A percentile compares a stretch with the other conserved stretches of the same genome.
phyloP scores from a whole-genome alignment of 2,888 invertebrate genomes.

The Hyles lineata region DNA sequence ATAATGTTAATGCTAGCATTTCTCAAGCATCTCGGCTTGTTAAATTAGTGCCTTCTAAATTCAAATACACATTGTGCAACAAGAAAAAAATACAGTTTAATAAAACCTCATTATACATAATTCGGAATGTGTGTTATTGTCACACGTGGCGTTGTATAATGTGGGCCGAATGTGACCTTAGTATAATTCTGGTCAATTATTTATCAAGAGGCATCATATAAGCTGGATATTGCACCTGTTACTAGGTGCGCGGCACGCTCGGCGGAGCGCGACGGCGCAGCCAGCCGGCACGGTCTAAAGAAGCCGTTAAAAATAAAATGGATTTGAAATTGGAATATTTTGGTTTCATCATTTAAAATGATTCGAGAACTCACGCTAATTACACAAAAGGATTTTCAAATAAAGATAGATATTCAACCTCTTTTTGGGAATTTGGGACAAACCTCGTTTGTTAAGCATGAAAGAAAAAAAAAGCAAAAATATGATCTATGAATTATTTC shows the following conservation, averaged over 20 bases:
- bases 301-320: constrained; percentile 51
- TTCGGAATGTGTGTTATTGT: neutral
- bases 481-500: no score
- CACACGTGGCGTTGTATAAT: neutral
- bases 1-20: neutral
- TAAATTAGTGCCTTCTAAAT: neutral
- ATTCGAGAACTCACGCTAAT: constrained; percentile 5
- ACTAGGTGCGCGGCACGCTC: constrained; percentile 56
- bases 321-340: constrained; percentile 45
- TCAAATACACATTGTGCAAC: neutral
- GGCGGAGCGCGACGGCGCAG: constrained; percentile 58
- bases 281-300: constrained; percentile 52
- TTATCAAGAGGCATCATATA: constrained; percentile 36
- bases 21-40: no score
- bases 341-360: constrained; percentile 39
- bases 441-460: no score
- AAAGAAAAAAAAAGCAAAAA: no score
- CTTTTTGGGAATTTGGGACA: no score
- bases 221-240: constrained; percentile 67
- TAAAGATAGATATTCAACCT: neutral
- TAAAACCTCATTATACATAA: neutral
- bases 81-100: no score
- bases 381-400: neutral
- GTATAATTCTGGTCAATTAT: constrained; percentile 19
- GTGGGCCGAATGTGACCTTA: constrained; percentile 13